Evolutionary conservation across 2,888 invertebrate genomes (phyloP), one percentile per base, ranked within the genome.

Genomic region (Cheilosia soror): DNA sequence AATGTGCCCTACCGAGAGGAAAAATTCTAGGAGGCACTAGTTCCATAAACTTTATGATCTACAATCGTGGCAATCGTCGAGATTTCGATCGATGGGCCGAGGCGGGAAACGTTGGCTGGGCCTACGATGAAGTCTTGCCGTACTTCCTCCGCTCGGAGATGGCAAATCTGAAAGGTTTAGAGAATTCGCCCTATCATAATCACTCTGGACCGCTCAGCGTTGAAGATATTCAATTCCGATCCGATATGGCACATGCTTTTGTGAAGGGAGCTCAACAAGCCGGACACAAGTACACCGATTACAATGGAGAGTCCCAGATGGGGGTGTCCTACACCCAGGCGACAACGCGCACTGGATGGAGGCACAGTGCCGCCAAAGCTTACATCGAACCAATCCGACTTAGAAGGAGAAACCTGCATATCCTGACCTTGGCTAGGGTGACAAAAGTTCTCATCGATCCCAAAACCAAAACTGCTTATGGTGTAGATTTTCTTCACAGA

Each of bases 71-170:
- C 7, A 94, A 96, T 88, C 94, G 93, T 2, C 91, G 93, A 5
- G 96, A 97, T 89, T 97, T 95, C 92, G 95, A 97, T 89, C 92
- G 93, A 88, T 90, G 97, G 94, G 95, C 94, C 0, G 93, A 92
- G 0, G 93, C 93, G 15, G 96, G 96, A 2, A 96, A 96, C 89
- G 92, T 93, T 4, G 96, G 96, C 53, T 97, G 96, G 97, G 94
- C 95, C 2, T 95, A 94, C 88, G 89, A 92, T 0, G 94, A 95
- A 0, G 94, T 95, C 0, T 87, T 95, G 40, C 93, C 94, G 47
- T 95, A 95, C 89, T 95, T 93, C 88, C 92, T 93, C 76, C 94
- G 95, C 90, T 94, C 94, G 0, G 95, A 95, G 92, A 86, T 86
- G 13, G 90, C 91, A 11, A 89, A 89, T 33, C 81, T 91, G 0